Evolutionary conservation across 2,113 vertebrate species (phyloP).

Genomic region (Euleptes europaea): DNA sequence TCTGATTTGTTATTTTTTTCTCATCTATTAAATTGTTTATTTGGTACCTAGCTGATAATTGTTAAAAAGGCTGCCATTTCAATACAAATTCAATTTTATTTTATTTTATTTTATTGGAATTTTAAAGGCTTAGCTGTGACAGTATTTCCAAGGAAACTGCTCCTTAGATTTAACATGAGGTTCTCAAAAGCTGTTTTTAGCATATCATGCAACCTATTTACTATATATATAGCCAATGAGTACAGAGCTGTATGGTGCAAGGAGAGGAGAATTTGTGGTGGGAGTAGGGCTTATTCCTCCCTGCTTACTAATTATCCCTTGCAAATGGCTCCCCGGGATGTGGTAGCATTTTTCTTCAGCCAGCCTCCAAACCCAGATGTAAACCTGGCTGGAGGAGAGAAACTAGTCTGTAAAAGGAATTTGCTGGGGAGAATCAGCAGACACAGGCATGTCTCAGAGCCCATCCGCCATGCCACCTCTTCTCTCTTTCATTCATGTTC

Average conservation of each 20-base stretch:
- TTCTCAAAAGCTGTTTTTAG: neutral
- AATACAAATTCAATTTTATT: no score
- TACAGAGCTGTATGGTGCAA: neutral
- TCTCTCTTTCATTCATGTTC: neutral
- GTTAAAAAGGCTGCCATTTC: no score
- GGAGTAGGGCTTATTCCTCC: neutral
- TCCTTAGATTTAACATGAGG: neutral
- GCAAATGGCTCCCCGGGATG: neutral
- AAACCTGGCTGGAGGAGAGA: neutral
- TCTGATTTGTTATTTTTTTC: no score
- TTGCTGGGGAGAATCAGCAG: neutral
- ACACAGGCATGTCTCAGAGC: neutral
- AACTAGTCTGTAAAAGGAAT: neutral
- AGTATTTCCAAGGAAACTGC: neutral
- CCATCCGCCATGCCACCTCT: neutral
- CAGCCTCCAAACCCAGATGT: neutral
- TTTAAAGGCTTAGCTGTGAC: neutral
- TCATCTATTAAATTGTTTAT: no score
- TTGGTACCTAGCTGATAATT: no score
- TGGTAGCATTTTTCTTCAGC: neutral
- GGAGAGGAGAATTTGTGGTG: neutral
- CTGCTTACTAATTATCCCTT: neutral
- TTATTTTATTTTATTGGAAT: neutral
- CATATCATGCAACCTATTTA: neutral
- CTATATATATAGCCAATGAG: neutral